phyloP scores from a whole-genome alignment of 2,113 vertebrate species.

The Struthidea cinerea region DNA sequence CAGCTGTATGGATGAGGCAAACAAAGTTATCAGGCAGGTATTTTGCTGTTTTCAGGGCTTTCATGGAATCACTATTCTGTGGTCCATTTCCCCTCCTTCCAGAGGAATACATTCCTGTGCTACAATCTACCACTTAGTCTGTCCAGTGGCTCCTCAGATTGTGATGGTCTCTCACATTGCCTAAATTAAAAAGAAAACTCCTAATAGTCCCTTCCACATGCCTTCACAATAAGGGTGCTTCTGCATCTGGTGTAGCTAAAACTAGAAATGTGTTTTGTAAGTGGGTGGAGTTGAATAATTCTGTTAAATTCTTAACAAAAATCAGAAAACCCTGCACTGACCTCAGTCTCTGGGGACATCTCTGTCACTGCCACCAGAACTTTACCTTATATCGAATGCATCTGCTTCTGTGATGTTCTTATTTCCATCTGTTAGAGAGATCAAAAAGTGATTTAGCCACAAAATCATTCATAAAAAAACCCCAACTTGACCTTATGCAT shows the following conservation, averaged over 20 bases:
- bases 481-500: background rate
- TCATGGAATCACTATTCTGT: background rate
- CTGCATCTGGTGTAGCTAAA: background rate
- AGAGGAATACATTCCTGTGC: background rate
- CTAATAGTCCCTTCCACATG: background rate
- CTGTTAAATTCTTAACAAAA: background rate
- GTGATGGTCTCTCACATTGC: background rate
- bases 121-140: background rate
- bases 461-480: background rate
- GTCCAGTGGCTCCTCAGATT: background rate
- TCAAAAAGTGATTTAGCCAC: background rate
- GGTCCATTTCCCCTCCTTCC: background rate
- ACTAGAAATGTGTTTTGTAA: background rate
- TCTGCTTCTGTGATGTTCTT: slow-evolving; percentile 76
- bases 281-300: background rate
- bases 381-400: slow-evolving; percentile 68
- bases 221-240: background rate
- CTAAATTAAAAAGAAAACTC: background rate
- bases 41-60: background rate
- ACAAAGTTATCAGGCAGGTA: background rate
- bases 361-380: background rate
- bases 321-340: background rate
- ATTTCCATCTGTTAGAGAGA: slow-evolving; percentile 53
- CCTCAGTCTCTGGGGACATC: background rate
- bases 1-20: background rate